Conservation (phyloP, 2,797 vertebrate genomes). For the Macropodus opercularis region DNA sequence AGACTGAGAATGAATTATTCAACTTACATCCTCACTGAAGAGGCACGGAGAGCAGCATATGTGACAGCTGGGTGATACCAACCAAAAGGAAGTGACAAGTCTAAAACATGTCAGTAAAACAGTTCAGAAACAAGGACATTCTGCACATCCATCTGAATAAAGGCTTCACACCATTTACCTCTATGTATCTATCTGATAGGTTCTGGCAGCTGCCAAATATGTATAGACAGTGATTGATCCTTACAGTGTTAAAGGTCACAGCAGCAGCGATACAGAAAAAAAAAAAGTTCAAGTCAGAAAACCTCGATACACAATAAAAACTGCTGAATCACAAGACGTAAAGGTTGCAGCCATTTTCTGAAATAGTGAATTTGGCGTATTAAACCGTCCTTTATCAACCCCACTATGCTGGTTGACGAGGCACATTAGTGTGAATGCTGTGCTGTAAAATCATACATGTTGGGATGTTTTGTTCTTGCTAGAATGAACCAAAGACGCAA, state of each 20-base stretch:
- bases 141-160: background rate
- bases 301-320: conserved; percentile 2
- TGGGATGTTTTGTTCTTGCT: conserved; percentile 21
- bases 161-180: too few species aligned
- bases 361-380: conserved; percentile 17
- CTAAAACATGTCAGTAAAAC: conserved; percentile 8
- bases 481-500: conserved; percentile 5
- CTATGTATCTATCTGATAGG: too few species aligned
- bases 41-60: conserved; percentile 14
- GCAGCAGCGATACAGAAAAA: background rate
- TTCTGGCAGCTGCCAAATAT: too few species aligned
- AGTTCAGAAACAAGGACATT: background rate
- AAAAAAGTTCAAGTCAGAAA: background rate
- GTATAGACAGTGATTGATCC: too few species aligned
- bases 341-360: conserved; percentile 39
- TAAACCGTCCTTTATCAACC: conserved; percentile 10
- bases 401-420: background rate
- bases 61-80: conserved; percentile 28
- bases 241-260: too few species aligned
- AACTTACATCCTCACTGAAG: conserved; percentile 27
- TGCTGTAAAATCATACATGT: background rate
- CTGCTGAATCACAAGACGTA: conserved; percentile 35
- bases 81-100: conserved; percentile 12
- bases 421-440: too few species aligned
- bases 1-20: conserved; percentile 66